phyloP scores from a whole-genome alignment of 2,888 invertebrate genomes.

The Phasia obesa region DNA sequence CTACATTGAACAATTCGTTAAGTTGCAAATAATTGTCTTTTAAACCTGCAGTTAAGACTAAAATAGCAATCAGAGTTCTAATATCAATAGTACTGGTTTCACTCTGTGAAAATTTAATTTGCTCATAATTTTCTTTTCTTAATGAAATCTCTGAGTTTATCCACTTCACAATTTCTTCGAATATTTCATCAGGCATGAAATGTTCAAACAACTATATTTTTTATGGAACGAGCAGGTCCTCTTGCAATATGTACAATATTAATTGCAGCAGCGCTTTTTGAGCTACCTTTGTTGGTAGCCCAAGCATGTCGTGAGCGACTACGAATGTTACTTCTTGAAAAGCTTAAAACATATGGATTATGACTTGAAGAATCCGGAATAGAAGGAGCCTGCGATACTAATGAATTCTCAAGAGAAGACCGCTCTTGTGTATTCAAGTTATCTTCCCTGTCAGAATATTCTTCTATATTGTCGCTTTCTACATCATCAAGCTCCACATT shows the following conservation, averaged over 20 bases:
- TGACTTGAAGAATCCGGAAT: too few species aligned
- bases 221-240: conserved; percentile 17
- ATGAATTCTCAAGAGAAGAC: too few species aligned
- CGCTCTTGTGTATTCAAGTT: background rate
- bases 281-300: conserved; percentile 18
- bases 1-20: conserved; percentile 17
- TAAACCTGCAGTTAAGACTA: conserved; percentile 10
- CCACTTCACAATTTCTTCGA: too few species aligned
- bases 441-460: background rate
- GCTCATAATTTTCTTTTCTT: background rate
- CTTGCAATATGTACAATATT: conserved; percentile 27
- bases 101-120: background rate
- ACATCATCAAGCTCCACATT: conserved; percentile 19
- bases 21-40: conserved; percentile 12
- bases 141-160: too few species aligned
- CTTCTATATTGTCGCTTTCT: conserved; percentile 10
- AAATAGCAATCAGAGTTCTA: conserved; percentile 10
- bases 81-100: conserved; percentile 13
- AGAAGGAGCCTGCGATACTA: too few species aligned
- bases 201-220: too few species aligned
- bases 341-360: too few species aligned
- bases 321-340: too few species aligned
- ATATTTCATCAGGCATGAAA: too few species aligned
- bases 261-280: conserved; percentile 12
- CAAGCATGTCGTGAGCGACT: too few species aligned